A percentile compares a stretch with the other conserved stretches of the same genome.
Evolutionary conservation across 2,797 vertebrate genomes (phyloP).

Genomic region (Malacoctenus gilli): DNA sequence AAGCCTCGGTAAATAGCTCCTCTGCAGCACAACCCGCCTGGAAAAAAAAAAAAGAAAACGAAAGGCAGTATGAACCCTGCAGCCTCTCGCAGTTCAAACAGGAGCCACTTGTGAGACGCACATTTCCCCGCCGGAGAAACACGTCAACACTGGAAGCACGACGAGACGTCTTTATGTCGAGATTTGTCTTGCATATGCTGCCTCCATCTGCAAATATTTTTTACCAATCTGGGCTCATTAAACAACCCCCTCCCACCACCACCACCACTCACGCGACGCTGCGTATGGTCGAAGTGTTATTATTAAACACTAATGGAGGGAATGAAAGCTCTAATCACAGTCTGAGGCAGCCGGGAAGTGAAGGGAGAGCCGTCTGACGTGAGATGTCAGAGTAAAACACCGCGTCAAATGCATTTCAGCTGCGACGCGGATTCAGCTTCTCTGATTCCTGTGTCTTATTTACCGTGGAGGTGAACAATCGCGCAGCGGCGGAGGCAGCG

Average conservation of each 20-base stretch:
- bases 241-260: slow-evolving; percentile 1
- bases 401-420: slow-evolving; percentile 6
- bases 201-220: slow-evolving; percentile 43
- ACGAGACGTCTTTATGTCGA: slow-evolving; percentile 31
- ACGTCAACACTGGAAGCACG: slow-evolving; percentile 19
- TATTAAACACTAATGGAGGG: slow-evolving; percentile 16
- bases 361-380: slow-evolving; percentile 4
- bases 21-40: no score
- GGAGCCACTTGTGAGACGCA: slow-evolving; percentile 26
- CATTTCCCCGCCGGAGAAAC: slow-evolving; percentile 21
- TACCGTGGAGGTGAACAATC: slow-evolving; percentile 1
- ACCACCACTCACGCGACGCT: slow-evolving; percentile 5
- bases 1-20: not conserved
- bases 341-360: slow-evolving; percentile 1
- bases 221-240: slow-evolving; percentile 32
- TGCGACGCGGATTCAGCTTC: slow-evolving; percentile 4
- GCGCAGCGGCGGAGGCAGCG: slow-evolving; percentile 1
- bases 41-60: no score
- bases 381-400: slow-evolving; percentile 18
- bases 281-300: slow-evolving; percentile 1
- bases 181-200: slow-evolving; percentile 45
- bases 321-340: not conserved
- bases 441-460: not conserved
- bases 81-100: no score
- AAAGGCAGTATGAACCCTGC: no score